A percentile compares a stretch with the other conserved stretches of the same genome.
Conservation (phyloP, 2,797 vertebrate genomes). For the Psittacula echo region DNA sequence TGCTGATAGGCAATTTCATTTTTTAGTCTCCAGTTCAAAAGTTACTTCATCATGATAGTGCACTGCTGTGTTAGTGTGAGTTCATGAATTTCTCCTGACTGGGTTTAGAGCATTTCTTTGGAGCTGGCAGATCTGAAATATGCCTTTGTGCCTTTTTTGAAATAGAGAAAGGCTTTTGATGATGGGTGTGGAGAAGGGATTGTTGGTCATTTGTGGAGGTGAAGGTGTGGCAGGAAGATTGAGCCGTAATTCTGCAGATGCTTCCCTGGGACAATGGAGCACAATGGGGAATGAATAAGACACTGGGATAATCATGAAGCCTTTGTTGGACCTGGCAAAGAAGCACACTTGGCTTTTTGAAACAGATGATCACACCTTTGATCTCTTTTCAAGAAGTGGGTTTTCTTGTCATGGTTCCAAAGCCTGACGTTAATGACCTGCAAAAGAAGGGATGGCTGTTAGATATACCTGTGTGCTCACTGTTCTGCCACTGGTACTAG, state of each 20-base stretch:
- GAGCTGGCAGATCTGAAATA: neutral
- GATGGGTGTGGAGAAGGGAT: neutral
- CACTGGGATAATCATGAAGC: neutral
- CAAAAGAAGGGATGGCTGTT: neutral
- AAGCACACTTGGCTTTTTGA: neutral
- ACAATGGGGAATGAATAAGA: neutral
- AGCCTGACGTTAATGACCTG: neutral
- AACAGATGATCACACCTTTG: neutral
- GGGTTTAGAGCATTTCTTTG: neutral
- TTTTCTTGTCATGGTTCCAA: neutral
- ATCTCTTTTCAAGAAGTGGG: neutral
- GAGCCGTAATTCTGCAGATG: neutral
- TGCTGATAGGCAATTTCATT: slow-evolving; percentile 11
- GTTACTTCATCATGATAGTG: neutral
- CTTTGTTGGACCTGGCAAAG: slow-evolving; percentile 12
- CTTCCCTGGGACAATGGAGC: neutral
- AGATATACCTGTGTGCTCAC: accelerated
- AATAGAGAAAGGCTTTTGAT: neutral
- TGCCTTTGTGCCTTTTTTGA: neutral
- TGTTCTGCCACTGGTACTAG: neutral
- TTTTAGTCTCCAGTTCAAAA: neutral
- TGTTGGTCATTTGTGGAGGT: neutral
- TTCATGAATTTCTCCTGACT: neutral
- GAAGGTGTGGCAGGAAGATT: neutral
- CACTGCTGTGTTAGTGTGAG: neutral